These are phyloP conservation scores for Aphelenchoides fujianensis DNA, from an alignment of 1,140 invertebrate species.

Conservation along the genomic window DNA sequence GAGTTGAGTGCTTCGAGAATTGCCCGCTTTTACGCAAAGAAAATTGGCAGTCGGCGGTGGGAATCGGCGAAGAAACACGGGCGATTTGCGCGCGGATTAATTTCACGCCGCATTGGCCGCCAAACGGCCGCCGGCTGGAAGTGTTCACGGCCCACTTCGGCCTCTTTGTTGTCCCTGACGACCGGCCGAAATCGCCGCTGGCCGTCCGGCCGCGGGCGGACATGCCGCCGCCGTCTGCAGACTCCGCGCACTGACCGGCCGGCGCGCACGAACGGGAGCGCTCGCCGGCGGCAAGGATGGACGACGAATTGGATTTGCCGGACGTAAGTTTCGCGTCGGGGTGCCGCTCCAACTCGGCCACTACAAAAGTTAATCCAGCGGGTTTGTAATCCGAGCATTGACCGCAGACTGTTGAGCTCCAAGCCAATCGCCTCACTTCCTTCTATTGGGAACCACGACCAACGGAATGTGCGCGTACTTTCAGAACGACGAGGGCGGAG, in stretches of 20 bases:
- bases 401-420: not conserved
- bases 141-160: not conserved
- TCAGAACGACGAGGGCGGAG: conserved; percentile 1
- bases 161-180: conserved; percentile 10
- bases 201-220: not conserved
- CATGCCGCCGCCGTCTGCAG: too few species aligned
- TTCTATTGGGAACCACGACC: too few species aligned
- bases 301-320: conserved; percentile 42
- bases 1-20: not conserved
- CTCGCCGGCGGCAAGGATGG: conserved; percentile 15
- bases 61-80: not conserved
- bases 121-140: not conserved
- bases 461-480: not conserved
- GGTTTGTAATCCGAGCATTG: not conserved
- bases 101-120: too few species aligned
- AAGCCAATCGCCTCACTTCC: not conserved
- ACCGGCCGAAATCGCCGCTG: not conserved
- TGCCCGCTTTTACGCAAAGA: not conserved
- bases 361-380: not conserved
- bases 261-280: not conserved
- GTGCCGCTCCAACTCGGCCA: not conserved
- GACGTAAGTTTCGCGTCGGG: conserved; percentile 28
- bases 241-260: too few species aligned
- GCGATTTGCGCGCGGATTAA: too few species aligned
- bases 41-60: not conserved